Percentiles rank a stretch among this genome's conserved stretches.
phyloP scores from a whole-genome alignment of 2,113 vertebrate species.

The Xyliphius kryptos region DNA sequence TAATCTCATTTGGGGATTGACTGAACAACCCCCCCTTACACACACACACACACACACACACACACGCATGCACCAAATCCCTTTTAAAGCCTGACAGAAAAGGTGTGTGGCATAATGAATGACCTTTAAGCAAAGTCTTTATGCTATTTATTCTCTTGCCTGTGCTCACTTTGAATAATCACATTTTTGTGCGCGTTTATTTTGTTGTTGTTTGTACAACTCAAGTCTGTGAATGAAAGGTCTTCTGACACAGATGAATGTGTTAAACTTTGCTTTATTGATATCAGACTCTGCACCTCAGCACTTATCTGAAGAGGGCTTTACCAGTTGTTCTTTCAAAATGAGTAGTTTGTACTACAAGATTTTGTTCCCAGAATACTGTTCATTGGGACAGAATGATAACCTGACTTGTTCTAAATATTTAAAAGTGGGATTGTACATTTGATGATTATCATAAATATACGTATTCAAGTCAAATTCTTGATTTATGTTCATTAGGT shows the following conservation, averaged over 20 bases:
- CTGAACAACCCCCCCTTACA: conserved; percentile 7
- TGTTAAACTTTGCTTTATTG: too few species aligned
- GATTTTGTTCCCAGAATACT: too few species aligned
- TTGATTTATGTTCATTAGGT: background rate
- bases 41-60: conserved; percentile 16
- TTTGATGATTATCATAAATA: too few species aligned
- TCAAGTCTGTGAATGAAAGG: conserved; percentile 39
- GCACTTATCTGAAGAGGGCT: too few species aligned
- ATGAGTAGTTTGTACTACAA: too few species aligned
- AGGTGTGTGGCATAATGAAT: conserved; percentile 53
- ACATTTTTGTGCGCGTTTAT: conserved; percentile 34
- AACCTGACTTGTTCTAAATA: too few species aligned
- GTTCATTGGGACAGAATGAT: too few species aligned
- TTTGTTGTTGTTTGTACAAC: too few species aligned
- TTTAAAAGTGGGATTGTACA: too few species aligned
- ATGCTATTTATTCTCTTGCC: conserved; percentile 34
- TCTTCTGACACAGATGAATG: conserved; percentile 33
- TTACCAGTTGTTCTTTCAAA: too few species aligned
- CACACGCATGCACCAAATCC: conserved; percentile 3
- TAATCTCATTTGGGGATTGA: conserved; percentile 64
- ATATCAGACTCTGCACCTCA: too few species aligned
- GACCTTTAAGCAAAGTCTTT: conserved; percentile 57
- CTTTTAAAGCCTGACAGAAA: conserved; percentile 28
- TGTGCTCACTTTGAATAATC: conserved; percentile 45
- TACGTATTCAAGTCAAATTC: too few species aligned